A percentile compares a stretch with the other conserved stretches of the same genome.
These are phyloP conservation scores for Myotis daubentonii DNA, from an alignment of 2,797 vertebrate species.

Conservation along the genomic window DNA sequence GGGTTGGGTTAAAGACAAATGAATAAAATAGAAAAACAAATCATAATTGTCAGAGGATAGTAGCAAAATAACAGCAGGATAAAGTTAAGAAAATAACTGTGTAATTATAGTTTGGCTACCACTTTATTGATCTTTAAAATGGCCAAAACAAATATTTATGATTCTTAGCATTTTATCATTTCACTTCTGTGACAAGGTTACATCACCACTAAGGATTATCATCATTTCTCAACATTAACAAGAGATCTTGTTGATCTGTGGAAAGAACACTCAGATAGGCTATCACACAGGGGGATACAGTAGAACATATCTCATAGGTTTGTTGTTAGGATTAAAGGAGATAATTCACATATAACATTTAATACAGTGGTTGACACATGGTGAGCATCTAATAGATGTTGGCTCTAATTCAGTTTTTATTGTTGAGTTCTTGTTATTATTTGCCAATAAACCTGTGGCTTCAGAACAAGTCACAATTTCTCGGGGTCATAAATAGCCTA, in stretches of 20 bases:
- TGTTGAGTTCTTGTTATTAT: not conserved
- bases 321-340: not conserved
- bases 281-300: not conserved
- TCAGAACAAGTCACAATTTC: not conserved
- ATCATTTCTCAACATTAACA: not conserved
- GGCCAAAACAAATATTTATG: not conserved
- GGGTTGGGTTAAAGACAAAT: not conserved
- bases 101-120: not conserved
- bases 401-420: not conserved
- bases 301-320: not conserved
- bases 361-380: not conserved
- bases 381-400: not conserved
- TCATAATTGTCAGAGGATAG: not conserved
- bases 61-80: not conserved
- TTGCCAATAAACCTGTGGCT: not conserved
- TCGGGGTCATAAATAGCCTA: not conserved
- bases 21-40: slow-evolving; percentile 55
- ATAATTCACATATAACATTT: not conserved
- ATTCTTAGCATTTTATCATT: not conserved
- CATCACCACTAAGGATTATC: not conserved
- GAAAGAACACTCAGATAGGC: not conserved
- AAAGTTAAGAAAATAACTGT: slow-evolving; percentile 33
- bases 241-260: not conserved
- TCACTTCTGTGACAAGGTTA: slow-evolving; percentile 5
- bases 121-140: slow-evolving; percentile 13